Evolutionary conservation across 2,113 vertebrate genomes (phyloP).

Genomic region (Cyanoramphus novaezelandiae): DNA sequence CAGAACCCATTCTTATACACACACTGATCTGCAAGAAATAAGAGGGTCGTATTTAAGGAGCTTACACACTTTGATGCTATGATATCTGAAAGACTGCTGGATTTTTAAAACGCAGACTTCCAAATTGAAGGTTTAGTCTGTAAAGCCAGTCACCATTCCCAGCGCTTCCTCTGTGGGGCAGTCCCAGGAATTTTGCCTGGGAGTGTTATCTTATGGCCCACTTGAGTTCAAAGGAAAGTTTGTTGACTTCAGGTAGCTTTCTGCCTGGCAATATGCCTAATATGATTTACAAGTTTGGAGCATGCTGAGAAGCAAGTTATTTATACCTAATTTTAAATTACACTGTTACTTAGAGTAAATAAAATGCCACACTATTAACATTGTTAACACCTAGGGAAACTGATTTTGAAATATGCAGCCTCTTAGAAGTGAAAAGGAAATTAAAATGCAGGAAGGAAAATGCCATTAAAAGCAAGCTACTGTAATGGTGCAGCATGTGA

Average conservation of each 20-base stretch:
- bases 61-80: neutral
- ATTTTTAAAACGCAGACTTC: neutral
- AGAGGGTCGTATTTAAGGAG: neutral
- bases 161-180: neutral
- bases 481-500: neutral
- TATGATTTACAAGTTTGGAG: neutral
- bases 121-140: neutral
- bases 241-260: neutral
- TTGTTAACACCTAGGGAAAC: neutral
- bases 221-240: neutral
- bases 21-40: neutral
- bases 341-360: neutral
- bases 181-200: neutral
- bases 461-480: neutral
- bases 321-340: neutral
- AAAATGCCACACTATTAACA: neutral
- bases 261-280: neutral
- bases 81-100: neutral
- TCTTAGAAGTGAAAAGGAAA: neutral
- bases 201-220: neutral
- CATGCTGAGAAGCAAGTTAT: neutral
- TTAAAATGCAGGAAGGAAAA: neutral
- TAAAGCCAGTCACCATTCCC: neutral
- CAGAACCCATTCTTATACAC: neutral
- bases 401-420: neutral